These are phyloP conservation scores for Mercenaria mercenaria DNA, from an alignment of 1,140 invertebrate genomes.

Conservation along the genomic window DNA sequence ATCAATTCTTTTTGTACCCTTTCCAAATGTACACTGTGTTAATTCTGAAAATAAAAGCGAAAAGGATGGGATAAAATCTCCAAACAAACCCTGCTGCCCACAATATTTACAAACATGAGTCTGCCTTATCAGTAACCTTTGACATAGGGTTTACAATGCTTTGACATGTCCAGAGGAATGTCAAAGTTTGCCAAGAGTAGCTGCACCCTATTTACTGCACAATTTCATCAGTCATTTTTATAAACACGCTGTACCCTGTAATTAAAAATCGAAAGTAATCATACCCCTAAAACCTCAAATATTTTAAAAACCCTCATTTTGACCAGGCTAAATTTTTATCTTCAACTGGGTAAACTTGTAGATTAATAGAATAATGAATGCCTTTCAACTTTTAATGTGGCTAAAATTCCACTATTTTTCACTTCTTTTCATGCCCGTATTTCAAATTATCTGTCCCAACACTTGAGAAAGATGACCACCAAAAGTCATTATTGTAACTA, in stretches of 20 bases:
- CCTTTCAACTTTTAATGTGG: constrained; percentile 50
- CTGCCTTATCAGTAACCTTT: too few relatives aligned
- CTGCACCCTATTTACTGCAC: not conserved
- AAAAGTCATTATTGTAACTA: constrained; percentile 41
- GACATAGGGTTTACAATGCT: too few relatives aligned
- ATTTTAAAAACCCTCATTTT: constrained; percentile 39
- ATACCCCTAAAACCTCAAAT: constrained; percentile 47
- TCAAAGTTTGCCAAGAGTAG: too few relatives aligned
- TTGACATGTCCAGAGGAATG: too few relatives aligned
- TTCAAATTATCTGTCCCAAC: constrained; percentile 56
- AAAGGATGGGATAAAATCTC: too few relatives aligned
- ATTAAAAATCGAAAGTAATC: constrained; percentile 26
- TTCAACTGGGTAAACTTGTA: constrained; percentile 33
- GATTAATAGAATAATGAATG: constrained; percentile 60
- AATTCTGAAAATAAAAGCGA: too few relatives aligned
- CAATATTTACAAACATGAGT: too few relatives aligned
- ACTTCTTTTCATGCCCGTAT: constrained; percentile 32
- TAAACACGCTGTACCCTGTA: constrained; percentile 27
- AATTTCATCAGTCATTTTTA: constrained; percentile 50
- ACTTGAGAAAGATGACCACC: constrained; percentile 54
- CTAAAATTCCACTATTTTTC: constrained; percentile 24
- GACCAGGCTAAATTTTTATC: constrained; percentile 37
- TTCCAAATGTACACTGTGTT: too few relatives aligned
- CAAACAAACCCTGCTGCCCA: too few relatives aligned
- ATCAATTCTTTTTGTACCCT: too few relatives aligned